A percentile compares a stretch with the other conserved stretches of the same genome.
Evolutionary conservation across 2,888 invertebrate genomes (phyloP).

Genomic region (Panorpa germanica): DNA sequence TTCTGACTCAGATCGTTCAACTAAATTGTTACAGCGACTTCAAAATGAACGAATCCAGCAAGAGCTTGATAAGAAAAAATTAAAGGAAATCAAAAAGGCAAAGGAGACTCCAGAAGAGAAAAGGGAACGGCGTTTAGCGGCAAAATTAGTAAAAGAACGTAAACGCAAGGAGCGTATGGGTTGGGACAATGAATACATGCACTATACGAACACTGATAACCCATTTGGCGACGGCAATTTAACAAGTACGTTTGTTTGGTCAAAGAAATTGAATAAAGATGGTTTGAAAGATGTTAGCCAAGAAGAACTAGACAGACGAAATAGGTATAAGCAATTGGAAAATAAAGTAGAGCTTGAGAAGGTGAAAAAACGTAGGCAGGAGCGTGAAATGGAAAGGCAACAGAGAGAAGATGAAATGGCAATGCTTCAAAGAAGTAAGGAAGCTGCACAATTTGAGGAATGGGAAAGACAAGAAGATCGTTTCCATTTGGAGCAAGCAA

Average conservation of each 20-base stretch:
- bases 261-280: constrained; percentile 86
- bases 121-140: constrained; percentile 58
- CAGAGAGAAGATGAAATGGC: constrained; percentile 66
- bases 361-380: constrained; percentile 76
- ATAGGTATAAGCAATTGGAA: constrained; percentile 75
- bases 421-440: constrained; percentile 70
- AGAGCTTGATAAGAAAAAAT: constrained; percentile 40
- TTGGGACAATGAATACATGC: constrained; percentile 92
- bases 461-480: constrained; percentile 96
- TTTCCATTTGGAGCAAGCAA: constrained; percentile 93
- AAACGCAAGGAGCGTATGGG: constrained; percentile 84
- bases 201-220: constrained; percentile 95
- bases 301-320: constrained; percentile 65
- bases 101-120: constrained; percentile 95
- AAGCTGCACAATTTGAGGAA: constrained; percentile 77
- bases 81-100: constrained; percentile 64
- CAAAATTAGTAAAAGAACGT: constrained; percentile 83
- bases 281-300: constrained; percentile 60
- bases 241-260: constrained; percentile 91
- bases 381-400: constrained; percentile 74
- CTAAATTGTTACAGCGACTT: constrained; percentile 49
- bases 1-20: constrained; percentile 26
- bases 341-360: constrained; percentile 86
- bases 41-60: constrained; percentile 49
- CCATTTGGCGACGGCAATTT: constrained; percentile 96